Evolutionary conservation across 2,113 vertebrate species (phyloP).

Genomic region (Actinemys pallida): DNA sequence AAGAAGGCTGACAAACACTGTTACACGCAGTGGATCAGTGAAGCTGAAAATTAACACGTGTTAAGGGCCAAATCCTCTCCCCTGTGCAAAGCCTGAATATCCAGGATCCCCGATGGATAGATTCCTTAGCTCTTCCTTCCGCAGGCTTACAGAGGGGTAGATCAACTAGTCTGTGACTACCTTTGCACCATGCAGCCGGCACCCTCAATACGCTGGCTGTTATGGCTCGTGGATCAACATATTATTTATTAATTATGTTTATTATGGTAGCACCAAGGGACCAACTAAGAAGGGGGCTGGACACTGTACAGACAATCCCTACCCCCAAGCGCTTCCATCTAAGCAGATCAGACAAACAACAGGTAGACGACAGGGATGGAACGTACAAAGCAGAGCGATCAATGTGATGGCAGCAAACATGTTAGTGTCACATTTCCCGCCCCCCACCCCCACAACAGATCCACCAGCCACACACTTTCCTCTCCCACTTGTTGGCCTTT

Average conservation of each 20-base stretch:
- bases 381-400: background rate
- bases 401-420: background rate
- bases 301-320: background rate
- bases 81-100: background rate
- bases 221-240: background rate
- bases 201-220: rapidly evolving
- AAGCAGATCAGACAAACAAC: background rate
- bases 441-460: background rate
- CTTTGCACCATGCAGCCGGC: background rate
- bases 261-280: background rate
- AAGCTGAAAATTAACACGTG: background rate
- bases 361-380: background rate
- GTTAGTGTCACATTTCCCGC: background rate
- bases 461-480: background rate
- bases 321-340: background rate
- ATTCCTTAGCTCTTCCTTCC: background rate
- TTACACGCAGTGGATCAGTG: background rate
- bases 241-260: background rate
- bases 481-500: background rate
- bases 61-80: background rate
- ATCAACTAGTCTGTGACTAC: background rate
- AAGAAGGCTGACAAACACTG: background rate
- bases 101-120: background rate
- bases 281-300: background rate
- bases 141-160: background rate